Evolutionary conservation across 2,888 invertebrate genomes (phyloP), one percentile per base, ranked within the genome.

Genomic region (Rhynchonema sp.): DNA sequence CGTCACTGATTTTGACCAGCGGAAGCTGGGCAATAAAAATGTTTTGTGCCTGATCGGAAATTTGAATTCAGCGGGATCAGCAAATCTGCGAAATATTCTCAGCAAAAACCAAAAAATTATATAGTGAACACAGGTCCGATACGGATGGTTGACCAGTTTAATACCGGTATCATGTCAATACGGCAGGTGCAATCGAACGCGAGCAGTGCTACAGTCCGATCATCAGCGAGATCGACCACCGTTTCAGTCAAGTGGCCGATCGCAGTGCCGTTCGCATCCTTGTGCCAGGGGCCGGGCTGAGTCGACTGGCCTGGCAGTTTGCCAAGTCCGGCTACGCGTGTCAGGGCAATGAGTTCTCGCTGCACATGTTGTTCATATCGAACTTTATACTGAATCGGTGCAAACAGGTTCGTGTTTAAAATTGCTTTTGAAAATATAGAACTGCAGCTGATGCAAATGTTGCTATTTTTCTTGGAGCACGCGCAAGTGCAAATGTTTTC

Each of bases 291-390:
- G 89, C 92, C n/a, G 96, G 96, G 0, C 79, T 96, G 3, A 94
- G 92, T 0, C 79, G 98, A 61, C 79, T 98, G 1, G 87, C 91
- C 0, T 92, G 85, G 79, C 96, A 98, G 79, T 82, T 98, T 30
- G 91, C 94, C 0, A 81, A 81, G 60, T 79, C 83, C 25, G 94
- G 94, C 1, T 98, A 84, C 77, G 81, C 81, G 17, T 94, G 92
- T 68, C 89, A 94, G 76, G 98, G 94, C 64, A 98, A 98, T 74
- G 98, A 98, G 77, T 94, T 91, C 78, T 91, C 90, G 30, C 80
- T 94, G 49, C 94, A 90, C 74, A 98, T 98, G 96, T 78, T 98
- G 57, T 86, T 96, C 66, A 87, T 90, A 0, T 91, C 94, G 55
- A 88, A 91, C 77, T 96, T 91, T 74, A 84, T 98, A 61, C 78